Conservation (phyloP, 2,888 invertebrate genomes). For the Tinea trinotella region DNA sequence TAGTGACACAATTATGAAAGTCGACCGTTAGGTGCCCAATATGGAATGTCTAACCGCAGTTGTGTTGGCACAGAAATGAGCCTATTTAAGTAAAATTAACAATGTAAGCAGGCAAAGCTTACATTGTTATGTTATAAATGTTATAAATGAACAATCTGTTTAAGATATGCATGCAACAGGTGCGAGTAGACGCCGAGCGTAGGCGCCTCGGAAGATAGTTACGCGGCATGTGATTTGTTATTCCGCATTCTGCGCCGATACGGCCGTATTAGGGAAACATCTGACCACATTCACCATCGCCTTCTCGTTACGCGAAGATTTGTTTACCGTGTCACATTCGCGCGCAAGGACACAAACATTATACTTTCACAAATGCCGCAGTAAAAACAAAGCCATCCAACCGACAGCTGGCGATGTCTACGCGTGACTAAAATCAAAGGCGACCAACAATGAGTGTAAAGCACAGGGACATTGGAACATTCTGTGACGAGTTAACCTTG, state of each 20-base stretch:
- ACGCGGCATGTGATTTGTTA: neutral
- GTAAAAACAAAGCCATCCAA: constrained; percentile 39
- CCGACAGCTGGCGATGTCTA: constrained; percentile 48
- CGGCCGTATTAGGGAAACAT: neutral
- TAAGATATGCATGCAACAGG: neutral
- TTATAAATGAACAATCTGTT: no score
- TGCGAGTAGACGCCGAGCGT: neutral
- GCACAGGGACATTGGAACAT: constrained; percentile 35
- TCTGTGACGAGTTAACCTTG: constrained; percentile 19
- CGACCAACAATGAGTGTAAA: constrained; percentile 32
- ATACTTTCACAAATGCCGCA: constrained; percentile 20
- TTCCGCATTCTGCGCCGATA: constrained; percentile 23
- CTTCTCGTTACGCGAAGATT: neutral
- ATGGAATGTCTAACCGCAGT: neutral
- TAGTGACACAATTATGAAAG: neutral
- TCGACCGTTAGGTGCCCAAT: neutral
- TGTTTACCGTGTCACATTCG: neutral
- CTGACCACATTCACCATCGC: neutral
- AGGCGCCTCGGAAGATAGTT: neutral
- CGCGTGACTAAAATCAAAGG: constrained; percentile 52
- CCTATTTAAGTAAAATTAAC: neutral
- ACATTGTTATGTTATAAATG: no score
- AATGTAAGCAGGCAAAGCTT: neutral
- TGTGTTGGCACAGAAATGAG: neutral
- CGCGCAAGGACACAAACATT: constrained; percentile 17